A percentile compares a stretch with the other conserved stretches of the same genome.
Evolutionary conservation across 2,797 vertebrate species (phyloP).

Genomic region (Mus caroli): DNA sequence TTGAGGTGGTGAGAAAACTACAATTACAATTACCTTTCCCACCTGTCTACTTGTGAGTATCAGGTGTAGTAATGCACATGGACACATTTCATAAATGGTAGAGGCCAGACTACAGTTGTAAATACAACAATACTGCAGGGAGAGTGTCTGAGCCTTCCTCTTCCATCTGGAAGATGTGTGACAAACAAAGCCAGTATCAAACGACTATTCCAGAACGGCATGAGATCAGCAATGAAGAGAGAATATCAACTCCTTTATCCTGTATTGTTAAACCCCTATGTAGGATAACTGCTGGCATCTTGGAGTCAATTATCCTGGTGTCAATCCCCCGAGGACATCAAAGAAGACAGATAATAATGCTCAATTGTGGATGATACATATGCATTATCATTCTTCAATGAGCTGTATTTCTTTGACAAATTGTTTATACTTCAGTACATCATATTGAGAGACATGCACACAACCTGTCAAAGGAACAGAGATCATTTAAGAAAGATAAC

Average conservation of each 20-base stretch:
- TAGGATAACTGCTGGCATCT: not conserved
- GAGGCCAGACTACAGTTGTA: not conserved
- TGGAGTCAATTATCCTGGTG: not conserved
- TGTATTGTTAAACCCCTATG: not conserved
- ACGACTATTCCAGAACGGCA: not conserved
- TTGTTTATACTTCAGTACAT: not conserved
- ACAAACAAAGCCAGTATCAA: not conserved
- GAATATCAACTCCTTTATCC: not conserved
- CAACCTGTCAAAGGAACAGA: conserved; percentile 46
- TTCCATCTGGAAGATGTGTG: not conserved
- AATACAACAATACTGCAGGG: not conserved
- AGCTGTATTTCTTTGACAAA: not conserved
- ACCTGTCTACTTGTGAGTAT: not conserved
- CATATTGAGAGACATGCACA: not conserved
- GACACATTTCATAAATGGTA: not conserved
- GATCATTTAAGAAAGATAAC: not conserved
- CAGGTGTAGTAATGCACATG: not conserved
- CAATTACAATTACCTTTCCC: not conserved
- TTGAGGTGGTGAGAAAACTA: not conserved
- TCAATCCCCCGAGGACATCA: not conserved
- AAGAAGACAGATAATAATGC: not conserved
- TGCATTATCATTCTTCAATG: too few species aligned
- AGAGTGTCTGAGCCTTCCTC: not conserved
- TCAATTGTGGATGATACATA: too few species aligned
- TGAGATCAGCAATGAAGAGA: not conserved